A percentile compares a stretch with the other conserved stretches of the same genome.
Evolutionary conservation across 2,888 invertebrate genomes (phyloP).

Genomic region (Rotaria magnacalcarata): DNA sequence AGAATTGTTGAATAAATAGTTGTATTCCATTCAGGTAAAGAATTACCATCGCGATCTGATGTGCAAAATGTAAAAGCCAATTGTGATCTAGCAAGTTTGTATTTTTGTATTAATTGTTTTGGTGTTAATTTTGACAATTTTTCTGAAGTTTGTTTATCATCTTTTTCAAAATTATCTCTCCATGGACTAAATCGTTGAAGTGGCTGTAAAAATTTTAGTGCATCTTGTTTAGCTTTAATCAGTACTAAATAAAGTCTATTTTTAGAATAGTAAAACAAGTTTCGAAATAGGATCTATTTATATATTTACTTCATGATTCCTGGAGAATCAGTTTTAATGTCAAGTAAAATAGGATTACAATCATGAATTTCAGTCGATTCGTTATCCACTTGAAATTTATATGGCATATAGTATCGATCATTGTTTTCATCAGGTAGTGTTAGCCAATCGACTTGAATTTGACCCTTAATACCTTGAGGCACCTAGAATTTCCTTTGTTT

Average conservation of each 20-base stretch:
- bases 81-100: not conserved
- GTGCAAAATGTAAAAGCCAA: conserved; percentile 11
- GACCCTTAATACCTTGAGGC: not conserved
- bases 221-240: conserved; percentile 10
- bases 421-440: not conserved
- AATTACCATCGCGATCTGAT: not conserved
- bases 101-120: not conserved
- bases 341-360: not conserved
- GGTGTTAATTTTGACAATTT: not conserved
- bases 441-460: not conserved
- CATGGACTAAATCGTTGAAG: not conserved
- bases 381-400: not conserved
- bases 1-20: not conserved
- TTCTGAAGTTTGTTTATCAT: not conserved
- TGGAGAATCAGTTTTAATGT: not conserved
- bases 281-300: not conserved
- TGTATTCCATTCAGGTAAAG: not conserved
- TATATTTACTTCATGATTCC: not conserved
- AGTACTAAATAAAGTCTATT: not conserved
- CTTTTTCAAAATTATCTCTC: not conserved
- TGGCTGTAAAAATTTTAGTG: not conserved
- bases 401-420: not conserved
- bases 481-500: not conserved
- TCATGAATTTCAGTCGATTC: not conserved
- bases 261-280: no score